phyloP scores from a whole-genome alignment of 2,888 invertebrate genomes.

The Patella pellucida region DNA sequence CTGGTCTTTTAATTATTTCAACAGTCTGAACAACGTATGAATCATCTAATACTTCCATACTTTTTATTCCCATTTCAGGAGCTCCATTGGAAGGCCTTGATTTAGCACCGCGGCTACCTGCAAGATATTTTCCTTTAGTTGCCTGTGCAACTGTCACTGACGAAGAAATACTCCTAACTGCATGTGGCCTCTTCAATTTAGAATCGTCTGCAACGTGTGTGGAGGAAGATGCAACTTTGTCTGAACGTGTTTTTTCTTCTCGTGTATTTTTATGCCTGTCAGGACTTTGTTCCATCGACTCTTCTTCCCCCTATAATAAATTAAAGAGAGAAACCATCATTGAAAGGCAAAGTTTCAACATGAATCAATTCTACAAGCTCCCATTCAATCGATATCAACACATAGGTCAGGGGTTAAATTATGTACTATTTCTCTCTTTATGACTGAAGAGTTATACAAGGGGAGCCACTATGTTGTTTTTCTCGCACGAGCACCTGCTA shows the following conservation, averaged over 20 bases:
- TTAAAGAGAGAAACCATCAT: slow-evolving; percentile 1
- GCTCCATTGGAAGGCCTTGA: slow-evolving; percentile 49
- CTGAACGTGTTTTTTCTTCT: slow-evolving; percentile 27
- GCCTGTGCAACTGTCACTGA: slow-evolving; percentile 35
- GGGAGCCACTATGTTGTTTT: too few relatives aligned
- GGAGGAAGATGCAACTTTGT: slow-evolving; percentile 18
- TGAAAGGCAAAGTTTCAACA: background rate
- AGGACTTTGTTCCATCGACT: slow-evolving; percentile 62
- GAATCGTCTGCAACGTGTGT: slow-evolving; percentile 18
- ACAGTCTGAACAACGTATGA: slow-evolving; percentile 75
- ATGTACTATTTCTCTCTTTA: background rate
- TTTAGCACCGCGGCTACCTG: slow-evolving; percentile 29
- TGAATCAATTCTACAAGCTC: background rate
- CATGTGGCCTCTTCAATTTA: slow-evolving; percentile 34
- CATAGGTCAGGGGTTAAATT: slow-evolving; percentile 23
- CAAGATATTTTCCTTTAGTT: slow-evolving; percentile 10
- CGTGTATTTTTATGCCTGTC: slow-evolving; percentile 46
- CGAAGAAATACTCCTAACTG: slow-evolving; percentile 38
- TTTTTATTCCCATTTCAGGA: slow-evolving; percentile 68
- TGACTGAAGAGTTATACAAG: too few relatives aligned
- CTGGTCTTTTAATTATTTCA: slow-evolving; percentile 98
- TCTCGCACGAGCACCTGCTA: too few relatives aligned
- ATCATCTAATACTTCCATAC: slow-evolving; percentile 63
- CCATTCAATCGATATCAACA: slow-evolving; percentile 8
- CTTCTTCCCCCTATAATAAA: slow-evolving; percentile 49